Conservation (phyloP, 2,888 invertebrate species). For the Caenorhabditis drosophilae region DNA sequence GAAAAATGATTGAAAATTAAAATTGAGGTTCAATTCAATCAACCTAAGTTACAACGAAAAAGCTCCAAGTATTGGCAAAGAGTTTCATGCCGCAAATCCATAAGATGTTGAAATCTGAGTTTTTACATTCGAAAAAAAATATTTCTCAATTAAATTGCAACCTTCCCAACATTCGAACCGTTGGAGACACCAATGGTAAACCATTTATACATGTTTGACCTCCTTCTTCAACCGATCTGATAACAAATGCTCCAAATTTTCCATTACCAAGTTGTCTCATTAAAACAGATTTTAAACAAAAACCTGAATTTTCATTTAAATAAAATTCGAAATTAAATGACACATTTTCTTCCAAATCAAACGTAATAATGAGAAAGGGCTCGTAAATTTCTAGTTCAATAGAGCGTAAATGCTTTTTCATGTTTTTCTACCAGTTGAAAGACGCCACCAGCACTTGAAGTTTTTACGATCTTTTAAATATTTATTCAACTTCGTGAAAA, state of each 20-base stretch:
- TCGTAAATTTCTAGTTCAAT: too few relatives aligned
- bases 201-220: constrained; percentile 76
- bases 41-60: constrained; percentile 73
- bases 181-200: constrained; percentile 91
- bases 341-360: too few relatives aligned
- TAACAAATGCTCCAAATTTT: constrained; percentile 43
- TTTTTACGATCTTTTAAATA: too few relatives aligned
- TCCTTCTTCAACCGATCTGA: constrained; percentile 44
- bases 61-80: constrained; percentile 89
- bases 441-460: too few relatives aligned
- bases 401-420: too few relatives aligned
- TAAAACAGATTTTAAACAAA: background rate
- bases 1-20: constrained; percentile 20
- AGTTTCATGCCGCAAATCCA: constrained; percentile 73
- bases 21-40: constrained; percentile 1
- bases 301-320: background rate
- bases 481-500: too few relatives aligned
- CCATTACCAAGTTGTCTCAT: constrained; percentile 1
- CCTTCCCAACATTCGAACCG: constrained; percentile 79
- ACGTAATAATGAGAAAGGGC: too few relatives aligned
- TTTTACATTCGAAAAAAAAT: background rate
- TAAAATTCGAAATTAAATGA: too few relatives aligned
- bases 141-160: constrained; percentile 5
- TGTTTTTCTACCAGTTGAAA: too few relatives aligned
- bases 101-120: constrained; percentile 32